phyloP scores from a whole-genome alignment of 2,113 vertebrate genomes.

The Fregetta grallaria region DNA sequence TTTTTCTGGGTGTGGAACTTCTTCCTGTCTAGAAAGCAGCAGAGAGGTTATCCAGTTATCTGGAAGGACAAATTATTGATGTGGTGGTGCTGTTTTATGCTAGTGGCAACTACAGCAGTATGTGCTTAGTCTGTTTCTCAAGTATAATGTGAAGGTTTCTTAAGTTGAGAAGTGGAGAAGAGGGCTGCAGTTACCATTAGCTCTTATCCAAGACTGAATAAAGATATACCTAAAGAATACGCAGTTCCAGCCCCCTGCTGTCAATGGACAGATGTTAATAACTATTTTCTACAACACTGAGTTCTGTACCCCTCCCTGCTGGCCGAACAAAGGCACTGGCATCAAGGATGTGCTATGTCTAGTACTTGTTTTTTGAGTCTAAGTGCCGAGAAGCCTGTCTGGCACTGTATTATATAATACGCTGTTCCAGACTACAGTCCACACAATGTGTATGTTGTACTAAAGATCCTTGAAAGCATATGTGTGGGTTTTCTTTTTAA shows the following conservation, averaged over 20 bases:
- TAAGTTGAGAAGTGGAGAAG: not conserved
- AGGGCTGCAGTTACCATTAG: not conserved
- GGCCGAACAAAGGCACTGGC: not conserved
- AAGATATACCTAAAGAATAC: not conserved
- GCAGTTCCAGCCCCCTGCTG: not conserved
- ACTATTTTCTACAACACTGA: not conserved
- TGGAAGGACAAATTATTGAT: not conserved
- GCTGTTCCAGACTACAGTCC: not conserved
- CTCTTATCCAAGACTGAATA: not conserved
- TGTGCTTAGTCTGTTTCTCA: not conserved
- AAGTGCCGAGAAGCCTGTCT: conserved; percentile 3
- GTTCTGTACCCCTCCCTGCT: not conserved
- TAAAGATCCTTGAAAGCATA: not conserved
- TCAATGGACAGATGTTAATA: not conserved
- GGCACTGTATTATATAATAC: not conserved
- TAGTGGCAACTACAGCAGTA: not conserved
- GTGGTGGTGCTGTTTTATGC: not conserved
- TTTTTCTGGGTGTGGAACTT: not conserved
- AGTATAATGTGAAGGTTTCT: not conserved
- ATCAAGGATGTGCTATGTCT: not conserved
- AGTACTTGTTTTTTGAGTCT: not conserved
- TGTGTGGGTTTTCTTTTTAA: conserved; percentile 24
- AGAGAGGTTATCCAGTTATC: not conserved
- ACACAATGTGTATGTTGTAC: conserved; percentile 30
- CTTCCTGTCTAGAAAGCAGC: not conserved